Evolutionary conservation across 2,797 vertebrate species (phyloP).

Genomic region (Pelochelys cantorii): DNA sequence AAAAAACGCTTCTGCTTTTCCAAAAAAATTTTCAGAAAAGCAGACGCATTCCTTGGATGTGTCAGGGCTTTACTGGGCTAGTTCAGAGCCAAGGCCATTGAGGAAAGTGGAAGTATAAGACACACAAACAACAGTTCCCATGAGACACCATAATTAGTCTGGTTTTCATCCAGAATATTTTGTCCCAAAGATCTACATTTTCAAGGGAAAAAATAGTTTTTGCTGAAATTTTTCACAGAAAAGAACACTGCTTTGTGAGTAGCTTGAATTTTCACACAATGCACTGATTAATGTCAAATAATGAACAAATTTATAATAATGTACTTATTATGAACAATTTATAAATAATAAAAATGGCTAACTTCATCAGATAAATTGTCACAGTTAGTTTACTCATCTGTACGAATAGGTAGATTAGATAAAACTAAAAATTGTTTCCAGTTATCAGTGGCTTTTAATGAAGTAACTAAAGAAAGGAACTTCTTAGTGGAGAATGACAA

Average conservation of each 20-base stretch:
- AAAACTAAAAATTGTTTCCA: background rate
- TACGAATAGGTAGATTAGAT: background rate
- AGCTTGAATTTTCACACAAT: background rate
- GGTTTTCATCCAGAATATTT: background rate
- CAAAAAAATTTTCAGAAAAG: no score
- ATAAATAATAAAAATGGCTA: background rate
- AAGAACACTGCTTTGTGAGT: background rate
- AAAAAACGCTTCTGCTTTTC: no score
- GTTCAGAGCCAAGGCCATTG: background rate
- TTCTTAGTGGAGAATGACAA: background rate
- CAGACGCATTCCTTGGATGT: no score
- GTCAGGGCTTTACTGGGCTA: no score
- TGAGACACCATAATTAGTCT: background rate
- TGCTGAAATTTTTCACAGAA: background rate
- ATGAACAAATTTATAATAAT: background rate
- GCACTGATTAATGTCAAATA: background rate
- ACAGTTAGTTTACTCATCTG: background rate
- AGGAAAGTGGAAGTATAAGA: background rate
- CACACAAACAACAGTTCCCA: background rate
- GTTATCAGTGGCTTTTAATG: background rate
- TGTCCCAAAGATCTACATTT: fast-evolving
- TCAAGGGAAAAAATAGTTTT: background rate
- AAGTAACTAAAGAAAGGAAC: background rate
- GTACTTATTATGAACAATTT: background rate
- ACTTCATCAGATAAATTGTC: background rate